Evolutionary conservation across 2,797 vertebrate species (phyloP), one percentile per base, ranked within the genome.

Genomic region (Thripadectes ignobilis): DNA sequence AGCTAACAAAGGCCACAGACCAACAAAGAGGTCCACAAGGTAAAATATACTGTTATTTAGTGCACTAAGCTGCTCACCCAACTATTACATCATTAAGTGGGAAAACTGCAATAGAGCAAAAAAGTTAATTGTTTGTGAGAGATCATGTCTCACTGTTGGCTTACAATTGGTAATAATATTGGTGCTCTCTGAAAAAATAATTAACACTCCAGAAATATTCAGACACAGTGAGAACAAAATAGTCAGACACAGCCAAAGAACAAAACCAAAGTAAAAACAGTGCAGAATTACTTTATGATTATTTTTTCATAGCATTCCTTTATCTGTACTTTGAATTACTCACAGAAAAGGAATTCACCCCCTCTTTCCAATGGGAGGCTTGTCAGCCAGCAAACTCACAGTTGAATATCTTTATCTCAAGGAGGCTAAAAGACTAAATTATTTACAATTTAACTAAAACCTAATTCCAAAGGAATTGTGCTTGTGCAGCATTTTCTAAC

Each of bases 401-500:
- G 72, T 30, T 88, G n/a, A 81, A 78, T 59, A 48, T 62, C 34
- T 92, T 89, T 72, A 57, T 30, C 54, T 85, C 85, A 54, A 49
- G 84, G 45, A 88, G 32, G 26, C 55, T 62, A 69, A 86, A 82
- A 75, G 19, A 81, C 69, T 66, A 90, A 94, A 66, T 65, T 85
- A 87, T 85, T 94, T 95, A 66, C 45, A 58, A 75, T 81, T 90
- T 93, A 86, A 57, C 79, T 72, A 54, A 58, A 95, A 94, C 30
- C 51, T 74, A 43, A 75, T 92, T 92, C 66, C 73, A 83, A 86
- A 84, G 39, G 74, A 92, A 34, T 27, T 90, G 66, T 54, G 54
- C 83, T 93, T 72, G 20, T 55, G 20, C 68, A 86, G 73, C 88
- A 41, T 90, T 80, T 95, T 61, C 54, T 78, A 88, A 32, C 57